phyloP scores from a whole-genome alignment of 2,888 invertebrate genomes.

The Lottia scabra region DNA sequence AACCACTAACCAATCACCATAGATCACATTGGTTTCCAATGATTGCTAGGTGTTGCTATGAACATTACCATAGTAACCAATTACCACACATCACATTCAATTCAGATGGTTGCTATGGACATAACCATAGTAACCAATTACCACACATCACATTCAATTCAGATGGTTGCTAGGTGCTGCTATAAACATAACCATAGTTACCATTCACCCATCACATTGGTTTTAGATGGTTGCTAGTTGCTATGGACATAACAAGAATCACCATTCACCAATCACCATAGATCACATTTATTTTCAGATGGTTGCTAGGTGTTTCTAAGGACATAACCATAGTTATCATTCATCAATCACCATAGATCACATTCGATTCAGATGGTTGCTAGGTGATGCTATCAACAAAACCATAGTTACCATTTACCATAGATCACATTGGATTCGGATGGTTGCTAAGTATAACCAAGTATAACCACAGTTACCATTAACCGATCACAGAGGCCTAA shows the following conservation, averaged over 20 bases:
- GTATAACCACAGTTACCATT: conserved; percentile 74
- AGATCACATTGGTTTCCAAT: conserved; percentile 62
- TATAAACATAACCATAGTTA: conserved; percentile 73
- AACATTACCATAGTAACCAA: conserved; percentile 54
- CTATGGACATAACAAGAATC: too few relatives aligned
- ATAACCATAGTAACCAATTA: conserved; percentile 72
- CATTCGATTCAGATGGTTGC: conserved; percentile 66
- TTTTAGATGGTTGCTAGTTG: too few relatives aligned
- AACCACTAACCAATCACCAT: conserved; percentile 63
- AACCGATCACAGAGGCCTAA: conserved; percentile 34
- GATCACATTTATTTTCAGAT: too few relatives aligned
- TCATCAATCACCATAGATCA: not conserved
- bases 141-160: conserved; percentile 19
- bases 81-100: conserved; percentile 13
- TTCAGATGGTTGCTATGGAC: conserved; percentile 72
- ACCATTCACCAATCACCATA: too few relatives aligned
- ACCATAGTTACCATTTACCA: conserved; percentile 70
- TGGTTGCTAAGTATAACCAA: conserved; percentile 74
- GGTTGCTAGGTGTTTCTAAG: not conserved
- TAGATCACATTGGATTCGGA: conserved; percentile 34
- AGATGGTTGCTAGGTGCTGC: conserved; percentile 73
- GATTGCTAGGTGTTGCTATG: conserved; percentile 71
- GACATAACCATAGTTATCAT: too few relatives aligned
- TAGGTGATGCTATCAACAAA: conserved; percentile 76
- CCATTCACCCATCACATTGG: conserved; percentile 52